These are phyloP conservation scores for Deroplatys truncata DNA, from an alignment of 2,888 invertebrate genomes.

Conservation along the genomic window DNA sequence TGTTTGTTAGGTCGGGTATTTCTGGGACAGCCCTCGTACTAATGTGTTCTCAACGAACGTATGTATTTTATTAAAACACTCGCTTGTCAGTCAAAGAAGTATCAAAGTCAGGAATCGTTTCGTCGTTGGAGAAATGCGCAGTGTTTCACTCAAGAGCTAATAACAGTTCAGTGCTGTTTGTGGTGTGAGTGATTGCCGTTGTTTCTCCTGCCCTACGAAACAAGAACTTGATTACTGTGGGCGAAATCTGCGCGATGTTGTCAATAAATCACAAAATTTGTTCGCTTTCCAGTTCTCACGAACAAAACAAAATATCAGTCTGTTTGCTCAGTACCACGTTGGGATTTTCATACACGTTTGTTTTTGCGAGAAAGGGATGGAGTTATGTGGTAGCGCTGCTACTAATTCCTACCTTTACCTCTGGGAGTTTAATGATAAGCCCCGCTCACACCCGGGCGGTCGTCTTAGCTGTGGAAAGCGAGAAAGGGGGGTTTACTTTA, in stretches of 20 bases:
- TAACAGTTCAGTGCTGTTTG: neutral
- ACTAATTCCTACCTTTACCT: conserved; percentile 1
- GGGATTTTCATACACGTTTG: neutral
- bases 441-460: too few relatives aligned
- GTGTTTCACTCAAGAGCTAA: neutral
- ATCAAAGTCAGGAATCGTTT: too few relatives aligned
- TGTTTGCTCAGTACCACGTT: neutral
- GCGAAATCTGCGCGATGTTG: neutral
- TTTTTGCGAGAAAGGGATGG: neutral
- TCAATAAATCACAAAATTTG: neutral
- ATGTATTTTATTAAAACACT: too few relatives aligned
- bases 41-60: too few relatives aligned
- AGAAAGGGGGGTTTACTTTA: neutral
- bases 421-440: neutral
- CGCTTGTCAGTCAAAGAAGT: too few relatives aligned
- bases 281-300: neutral
- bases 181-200: neutral
- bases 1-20: too few relatives aligned
- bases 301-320: neutral
- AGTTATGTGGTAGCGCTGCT: neutral
- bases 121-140: neutral
- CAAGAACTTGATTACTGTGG: neutral
- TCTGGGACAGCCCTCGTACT: too few relatives aligned
- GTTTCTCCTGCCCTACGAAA: neutral
- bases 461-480: neutral